Base-by-base conservation (phyloP, 2,888 invertebrate genomes). In the Priocnemis perturbator region DNA sequence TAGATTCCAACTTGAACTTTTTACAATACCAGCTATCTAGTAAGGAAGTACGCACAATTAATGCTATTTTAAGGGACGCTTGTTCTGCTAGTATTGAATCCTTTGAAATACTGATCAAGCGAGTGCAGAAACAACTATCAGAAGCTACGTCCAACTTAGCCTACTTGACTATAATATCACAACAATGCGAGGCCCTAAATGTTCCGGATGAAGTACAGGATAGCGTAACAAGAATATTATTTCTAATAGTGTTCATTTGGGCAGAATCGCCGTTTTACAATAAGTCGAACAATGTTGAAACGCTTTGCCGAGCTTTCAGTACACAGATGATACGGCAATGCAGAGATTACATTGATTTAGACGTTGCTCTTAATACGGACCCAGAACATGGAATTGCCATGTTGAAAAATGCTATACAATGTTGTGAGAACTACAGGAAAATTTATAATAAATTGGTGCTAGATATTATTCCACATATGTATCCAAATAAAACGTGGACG, bases 211-310 rank as follows among this genome's bases (percentile, higher is more conserved):
- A 90, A 44, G 89, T 91, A 26, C 89, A 91, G 4, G 83, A 84
- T 15, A 77, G 88, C 75, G 75, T 92, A 47, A 90, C 90, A 5
- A 89, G 89, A 61, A 89, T 91, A 50, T 84, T 92, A 11, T 89
- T 90, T 74, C 78, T 90, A 5, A 89, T 92, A 55, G 84, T 91
- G 69, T 90, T 91, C 73, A 91, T 92, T 71, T 92, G 91, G 90
- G 86, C 87, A 21, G 90, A 91, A 81, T 92, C 92, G 0, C 89
- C 91, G 45, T 91, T 90, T 84, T 93, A 92, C 81, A 90, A 90
- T 64, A 88, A 15, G 2, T 58, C 44, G 77, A 81, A 84, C 21
- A 86, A 88, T 55, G 82, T 90, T n/a, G 88, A 88, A 58, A 83
- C 80, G 37, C 83, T 91, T 15, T 87, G 88, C 44, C 83, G 87